Base-by-base conservation (phyloP, 1,140 invertebrate genomes). In the Lysiphlebus fabarum region DNA sequence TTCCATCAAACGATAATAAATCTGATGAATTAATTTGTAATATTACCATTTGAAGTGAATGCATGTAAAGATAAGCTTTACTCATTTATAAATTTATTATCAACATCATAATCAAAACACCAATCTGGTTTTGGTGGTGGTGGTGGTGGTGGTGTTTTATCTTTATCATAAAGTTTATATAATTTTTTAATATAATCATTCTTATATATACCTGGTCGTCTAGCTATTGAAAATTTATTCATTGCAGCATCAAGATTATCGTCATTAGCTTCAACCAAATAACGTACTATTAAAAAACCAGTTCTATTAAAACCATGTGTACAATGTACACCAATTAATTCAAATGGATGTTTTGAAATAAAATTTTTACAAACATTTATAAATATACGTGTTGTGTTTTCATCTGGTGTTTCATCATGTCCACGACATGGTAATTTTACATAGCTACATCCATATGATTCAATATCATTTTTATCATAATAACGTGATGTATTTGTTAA, bases 301-400 rank as follows among this genome's bases (percentile, higher is more conserved):
- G 95, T 98, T 67, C 98, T 83, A 77, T 99, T 99, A 71, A 99
- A 99, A 0, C 97, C 98, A 82, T 99, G 97, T 1, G 97, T 99
- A 72, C 97, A 99, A 75, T 99, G 98, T 37, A 99, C 90, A 48
- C 87, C 93, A 63, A 96, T 90, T 12, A 88, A 79, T 67, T 93
- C 85, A 59, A 91, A 73, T 5, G 93, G 92, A 75, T 90, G 79
- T 66, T 92, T 81, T n/a, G 80, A 77, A 34, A 95, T 87, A 67
- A 94, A 96, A 50, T 85, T 85, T 40, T 83, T 82, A 60, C 93
- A 93, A 42, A 93, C 70, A 61, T 86, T 73, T 44, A 95, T 85
- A 75, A 98, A 97, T 34, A 80, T 78, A 67, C 81, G 81, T 0
- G 87, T 90, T 75, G 95, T 92, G 34, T 95, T 90, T 41, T 63